Evolutionary conservation across 2,113 vertebrate genomes (phyloP).

Genomic region (Chaenogobius annularis): DNA sequence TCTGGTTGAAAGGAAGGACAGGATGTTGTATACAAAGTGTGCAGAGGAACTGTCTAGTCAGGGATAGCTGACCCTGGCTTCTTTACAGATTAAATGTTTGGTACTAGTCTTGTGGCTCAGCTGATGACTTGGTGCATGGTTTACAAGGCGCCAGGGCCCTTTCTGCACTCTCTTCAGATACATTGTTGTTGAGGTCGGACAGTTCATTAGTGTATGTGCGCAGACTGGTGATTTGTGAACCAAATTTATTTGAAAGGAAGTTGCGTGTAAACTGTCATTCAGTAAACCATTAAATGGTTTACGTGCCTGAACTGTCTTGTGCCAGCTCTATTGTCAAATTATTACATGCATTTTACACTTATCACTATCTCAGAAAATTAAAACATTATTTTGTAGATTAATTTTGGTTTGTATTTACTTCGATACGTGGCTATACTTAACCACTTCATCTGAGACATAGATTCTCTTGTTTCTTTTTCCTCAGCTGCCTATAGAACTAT

Average conservation of each 20-base stretch:
- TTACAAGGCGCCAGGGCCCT: neutral
- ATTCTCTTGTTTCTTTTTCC: neutral
- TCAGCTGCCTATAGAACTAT: no score
- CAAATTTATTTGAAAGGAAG: neutral
- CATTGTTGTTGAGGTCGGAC: neutral
- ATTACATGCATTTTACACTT: neutral
- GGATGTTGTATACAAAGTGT: neutral
- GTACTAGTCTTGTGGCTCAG: neutral
- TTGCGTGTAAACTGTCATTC: neutral
- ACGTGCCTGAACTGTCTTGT: neutral
- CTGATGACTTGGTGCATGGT: neutral
- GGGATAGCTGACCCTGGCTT: neutral
- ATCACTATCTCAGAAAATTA: neutral
- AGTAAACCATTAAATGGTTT: neutral
- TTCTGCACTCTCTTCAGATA: neutral
- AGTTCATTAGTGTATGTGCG: no score
- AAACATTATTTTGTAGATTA: neutral
- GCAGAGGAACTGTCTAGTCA: neutral
- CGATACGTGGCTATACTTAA: neutral
- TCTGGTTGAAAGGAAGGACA: neutral
- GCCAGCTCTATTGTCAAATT: neutral
- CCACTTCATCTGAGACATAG: neutral
- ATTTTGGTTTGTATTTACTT: neutral
- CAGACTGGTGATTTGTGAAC: neutral
- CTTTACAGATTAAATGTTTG: neutral